Conservation (phyloP, 2,113 vertebrate species). For the Varanus salvator region DNA sequence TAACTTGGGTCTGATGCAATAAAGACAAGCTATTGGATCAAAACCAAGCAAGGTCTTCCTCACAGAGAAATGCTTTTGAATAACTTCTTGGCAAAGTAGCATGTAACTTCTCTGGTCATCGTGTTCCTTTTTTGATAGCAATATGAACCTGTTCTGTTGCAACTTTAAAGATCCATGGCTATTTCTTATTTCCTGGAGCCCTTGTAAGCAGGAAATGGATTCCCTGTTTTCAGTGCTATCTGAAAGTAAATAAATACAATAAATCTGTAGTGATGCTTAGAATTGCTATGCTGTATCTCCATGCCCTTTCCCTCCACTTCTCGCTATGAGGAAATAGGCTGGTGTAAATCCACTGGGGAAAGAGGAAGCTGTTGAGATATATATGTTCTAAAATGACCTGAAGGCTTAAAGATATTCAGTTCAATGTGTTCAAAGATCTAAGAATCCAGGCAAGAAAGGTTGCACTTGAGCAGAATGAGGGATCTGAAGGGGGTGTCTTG, state of each 20-base stretch:
- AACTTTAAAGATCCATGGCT: not conserved
- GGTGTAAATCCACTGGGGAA: not conserved
- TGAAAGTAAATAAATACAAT: too few relatives aligned
- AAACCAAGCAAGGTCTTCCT: too few relatives aligned
- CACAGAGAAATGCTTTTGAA: not conserved
- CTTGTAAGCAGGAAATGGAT: not conserved
- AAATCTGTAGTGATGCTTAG: not conserved
- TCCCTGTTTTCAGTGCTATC: not conserved
- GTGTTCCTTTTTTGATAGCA: not conserved
- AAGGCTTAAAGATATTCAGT: not conserved
- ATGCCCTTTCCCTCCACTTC: not conserved
- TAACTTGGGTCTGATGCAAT: not conserved
- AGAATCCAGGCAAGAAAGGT: not conserved
- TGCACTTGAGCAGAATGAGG: not conserved
- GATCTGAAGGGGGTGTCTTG: not conserved
- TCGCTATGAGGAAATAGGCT: not conserved
- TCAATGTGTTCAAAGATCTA: not conserved
- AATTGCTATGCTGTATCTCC: not conserved
- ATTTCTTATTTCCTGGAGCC: not conserved
- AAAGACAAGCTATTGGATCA: not conserved
- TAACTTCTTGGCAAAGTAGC: not conserved
- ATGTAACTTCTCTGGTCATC: not conserved
- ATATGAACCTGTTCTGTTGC: not conserved
- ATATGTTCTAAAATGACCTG: not conserved
- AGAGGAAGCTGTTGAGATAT: not conserved